These are phyloP conservation scores for Sphyrna mokarran DNA, from an alignment of 2,113 vertebrate species.

Conservation along the genomic window DNA sequence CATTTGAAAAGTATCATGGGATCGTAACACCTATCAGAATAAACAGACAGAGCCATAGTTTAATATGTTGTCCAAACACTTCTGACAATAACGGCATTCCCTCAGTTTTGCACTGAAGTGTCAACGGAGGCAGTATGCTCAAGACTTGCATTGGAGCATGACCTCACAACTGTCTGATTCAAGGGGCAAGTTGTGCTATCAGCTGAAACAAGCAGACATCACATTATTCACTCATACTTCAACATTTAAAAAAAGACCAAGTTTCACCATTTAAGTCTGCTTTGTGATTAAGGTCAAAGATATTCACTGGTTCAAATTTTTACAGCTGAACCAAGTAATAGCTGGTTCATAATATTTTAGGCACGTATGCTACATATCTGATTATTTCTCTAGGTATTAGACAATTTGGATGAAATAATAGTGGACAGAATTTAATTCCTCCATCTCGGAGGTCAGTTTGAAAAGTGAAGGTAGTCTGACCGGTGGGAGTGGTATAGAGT, in stretches of 20 bases:
- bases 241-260: not conserved
- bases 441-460: no score
- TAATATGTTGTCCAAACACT: not conserved
- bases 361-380: no score
- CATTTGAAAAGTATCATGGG: not conserved
- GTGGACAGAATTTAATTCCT: no score
- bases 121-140: no score
- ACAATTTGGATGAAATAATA: not conserved
- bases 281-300: not conserved
- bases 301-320: not conserved
- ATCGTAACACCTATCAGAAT: not conserved
- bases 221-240: not conserved
- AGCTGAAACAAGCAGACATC: no score
- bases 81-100: not conserved
- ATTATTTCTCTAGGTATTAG: not conserved
- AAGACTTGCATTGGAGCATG: no score
- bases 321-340: not conserved
- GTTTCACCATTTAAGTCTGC: not conserved
- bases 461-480: no score
- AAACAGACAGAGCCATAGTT: not conserved
- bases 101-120: not conserved
- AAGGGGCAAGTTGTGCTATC: not conserved
- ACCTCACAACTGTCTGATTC: not conserved
- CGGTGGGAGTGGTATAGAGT: no score
- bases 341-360: not conserved